Base-by-base conservation (phyloP, 2,113 vertebrate genomes). In the Hyperoodon ampullatus region DNA sequence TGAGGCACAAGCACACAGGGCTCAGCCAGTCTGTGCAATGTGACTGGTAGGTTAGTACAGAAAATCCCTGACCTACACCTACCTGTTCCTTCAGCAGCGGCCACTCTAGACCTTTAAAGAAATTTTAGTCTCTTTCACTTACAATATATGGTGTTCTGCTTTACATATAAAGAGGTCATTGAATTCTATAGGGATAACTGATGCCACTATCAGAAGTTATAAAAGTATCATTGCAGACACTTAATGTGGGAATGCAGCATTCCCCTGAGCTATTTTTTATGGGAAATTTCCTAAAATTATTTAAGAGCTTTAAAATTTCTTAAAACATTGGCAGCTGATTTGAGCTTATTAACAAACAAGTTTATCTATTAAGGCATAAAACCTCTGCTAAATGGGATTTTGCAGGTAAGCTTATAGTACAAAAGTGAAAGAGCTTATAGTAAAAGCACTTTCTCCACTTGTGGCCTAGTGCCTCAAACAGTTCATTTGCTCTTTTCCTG, bases 251-350 rank as follows among this genome's bases (percentile, higher is more conserved):
- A 72, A 26, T 66, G 33, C 18, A 39, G 2, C 61, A 24, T 47
- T 26, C 12, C 44, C 18, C 39, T 75, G 30, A 75, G 44, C 18
- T 28, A 60, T 71, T 66, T 58, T 50, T 71, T 35, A 74, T 66
- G 21, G 68, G 61, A 33, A 60, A 60, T 82, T 87, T 63, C 47
- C 90, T 77, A 44, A 89, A 58, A 47, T 72, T 86, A 39, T 26
- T 53, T 53, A 8, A 84, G 70, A 75, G 13, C 58, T 74, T 82
- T 92, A 47, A 94, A 58, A 89, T 92, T 88, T 30, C 80, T 92
- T 86, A 94, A 63, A 89, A 86, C 55, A 66, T 96, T 50, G 19
- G 30, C 58, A 74, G 7, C 55, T 89, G 35, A 95, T 77, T 84
- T 75, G 53, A 90, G 71, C 50, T 50, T 78, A 94, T 50, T 78